Evolutionary conservation across 2,113 vertebrate genomes (phyloP).

Genomic region (Cyanistes caeruleus): DNA sequence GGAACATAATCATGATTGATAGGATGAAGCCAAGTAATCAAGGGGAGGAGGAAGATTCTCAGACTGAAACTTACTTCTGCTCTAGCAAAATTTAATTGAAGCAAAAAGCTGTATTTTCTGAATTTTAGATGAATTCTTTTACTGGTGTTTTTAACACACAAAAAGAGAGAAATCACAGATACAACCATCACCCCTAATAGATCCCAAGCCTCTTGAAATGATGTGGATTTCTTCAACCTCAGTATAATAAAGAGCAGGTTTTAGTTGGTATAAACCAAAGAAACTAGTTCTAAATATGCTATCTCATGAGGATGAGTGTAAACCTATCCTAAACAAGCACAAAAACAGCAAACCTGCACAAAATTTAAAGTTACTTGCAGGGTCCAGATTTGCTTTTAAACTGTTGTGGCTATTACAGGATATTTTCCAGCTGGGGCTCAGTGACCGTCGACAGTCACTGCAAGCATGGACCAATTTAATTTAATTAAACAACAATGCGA

Average conservation of each 20-base stretch:
- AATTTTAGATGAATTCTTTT: not conserved
- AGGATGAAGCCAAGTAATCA: constrained; percentile 6
- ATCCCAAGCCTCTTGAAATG: not conserved
- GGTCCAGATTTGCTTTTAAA: not conserved
- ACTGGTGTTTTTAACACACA: not conserved
- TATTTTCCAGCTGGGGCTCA: not conserved
- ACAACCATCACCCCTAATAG: not conserved
- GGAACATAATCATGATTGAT: constrained; percentile 32
- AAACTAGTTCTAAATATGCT: not conserved
- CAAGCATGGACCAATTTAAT: not conserved
- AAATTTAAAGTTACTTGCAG: not conserved
- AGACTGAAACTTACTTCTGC: not conserved
- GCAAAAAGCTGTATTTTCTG: not conserved
- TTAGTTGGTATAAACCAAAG: not conserved
- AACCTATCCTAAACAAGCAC: not conserved
- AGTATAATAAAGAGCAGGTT: not conserved
- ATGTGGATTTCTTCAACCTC: not conserved
- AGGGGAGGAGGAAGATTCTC: not conserved
- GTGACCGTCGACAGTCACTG: not conserved
- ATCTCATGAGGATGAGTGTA: not conserved
- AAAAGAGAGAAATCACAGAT: not conserved
- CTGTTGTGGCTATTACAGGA: not conserved
- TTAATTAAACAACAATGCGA: not conserved
- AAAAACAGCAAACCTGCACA: accelerated
- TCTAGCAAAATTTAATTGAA: not conserved